Percentiles rank a stretch among this genome's conserved stretches.
Evolutionary conservation across 2,888 invertebrate genomes (phyloP).

Genomic region (Tipula unca): DNA sequence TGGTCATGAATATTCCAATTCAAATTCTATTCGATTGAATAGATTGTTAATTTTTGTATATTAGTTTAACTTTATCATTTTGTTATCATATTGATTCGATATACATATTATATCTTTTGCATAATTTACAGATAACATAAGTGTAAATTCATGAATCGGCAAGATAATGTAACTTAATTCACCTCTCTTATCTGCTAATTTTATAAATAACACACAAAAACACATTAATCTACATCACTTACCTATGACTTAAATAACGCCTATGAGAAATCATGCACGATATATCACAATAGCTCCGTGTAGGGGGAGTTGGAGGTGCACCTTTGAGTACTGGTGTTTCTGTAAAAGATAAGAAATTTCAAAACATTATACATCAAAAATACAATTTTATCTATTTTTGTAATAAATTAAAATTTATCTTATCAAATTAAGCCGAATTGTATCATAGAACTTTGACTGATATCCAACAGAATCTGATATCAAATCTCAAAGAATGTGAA

Average conservation of each 20-base stretch:
- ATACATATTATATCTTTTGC: not conserved
- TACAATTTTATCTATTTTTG: not conserved
- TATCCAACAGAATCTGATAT: not conserved
- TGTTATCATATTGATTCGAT: not conserved
- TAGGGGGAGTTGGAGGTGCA: slow-evolving; percentile 62
- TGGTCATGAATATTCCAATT: not conserved
- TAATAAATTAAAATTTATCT: not conserved
- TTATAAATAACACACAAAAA: not conserved
- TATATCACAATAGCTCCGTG: slow-evolving; percentile 59
- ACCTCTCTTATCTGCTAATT: not conserved
- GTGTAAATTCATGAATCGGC: not conserved
- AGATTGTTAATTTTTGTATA: not conserved
- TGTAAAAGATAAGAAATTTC: slow-evolving; percentile 45
- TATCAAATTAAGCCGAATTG: not conserved
- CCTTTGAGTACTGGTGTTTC: slow-evolving; percentile 93
- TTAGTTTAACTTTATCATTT: not conserved
- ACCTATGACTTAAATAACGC: slow-evolving; percentile 79
- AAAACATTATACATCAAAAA: slow-evolving; percentile 20
- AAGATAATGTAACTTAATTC: not conserved
- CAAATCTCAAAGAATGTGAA: not conserved
- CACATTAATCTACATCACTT: slow-evolving; percentile 30
- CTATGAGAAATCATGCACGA: slow-evolving; percentile 88
- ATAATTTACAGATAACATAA: not conserved
- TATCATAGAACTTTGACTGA: not conserved
- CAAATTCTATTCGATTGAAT: not conserved